These are phyloP conservation scores for Bimastos eiseni DNA, from an alignment of 2,888 invertebrate genomes.

Conservation along the genomic window DNA sequence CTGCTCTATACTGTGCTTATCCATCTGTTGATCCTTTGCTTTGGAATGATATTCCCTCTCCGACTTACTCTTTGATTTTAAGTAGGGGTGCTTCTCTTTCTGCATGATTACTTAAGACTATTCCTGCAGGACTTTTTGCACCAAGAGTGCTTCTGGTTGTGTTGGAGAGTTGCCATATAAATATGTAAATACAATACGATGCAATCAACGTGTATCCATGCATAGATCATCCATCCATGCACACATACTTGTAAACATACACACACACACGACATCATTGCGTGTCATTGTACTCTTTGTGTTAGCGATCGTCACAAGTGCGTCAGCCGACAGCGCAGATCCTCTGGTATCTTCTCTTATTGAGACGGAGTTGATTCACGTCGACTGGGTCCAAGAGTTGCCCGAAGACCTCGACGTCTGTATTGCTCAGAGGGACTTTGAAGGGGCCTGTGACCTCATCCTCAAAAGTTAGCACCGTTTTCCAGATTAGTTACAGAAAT, in stretches of 20 bases:
- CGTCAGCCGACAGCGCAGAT: neutral
- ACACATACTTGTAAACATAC: neutral
- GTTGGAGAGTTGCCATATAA: too few species aligned
- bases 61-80: too few species aligned
- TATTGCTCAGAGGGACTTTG: slow-evolving; percentile 92
- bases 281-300: neutral
- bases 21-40: too few species aligned
- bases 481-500: neutral
- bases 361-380: slow-evolving; percentile 52
- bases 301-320: neutral
- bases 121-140: too few species aligned
- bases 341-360: neutral
- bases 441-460: slow-evolving; percentile 83
- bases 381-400: slow-evolving; percentile 80
- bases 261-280: neutral
- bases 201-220: too few species aligned
- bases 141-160: too few species aligned
- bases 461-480: slow-evolving; percentile 66
- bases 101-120: too few species aligned
- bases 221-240: too few species aligned
- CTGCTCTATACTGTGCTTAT: too few species aligned
- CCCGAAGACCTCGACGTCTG: slow-evolving; percentile 92
- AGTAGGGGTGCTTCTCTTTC: too few species aligned
- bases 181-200: too few species aligned
- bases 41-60: too few species aligned